Conservation (phyloP, 2,113 vertebrate genomes). For the Triplophysa rosa region DNA sequence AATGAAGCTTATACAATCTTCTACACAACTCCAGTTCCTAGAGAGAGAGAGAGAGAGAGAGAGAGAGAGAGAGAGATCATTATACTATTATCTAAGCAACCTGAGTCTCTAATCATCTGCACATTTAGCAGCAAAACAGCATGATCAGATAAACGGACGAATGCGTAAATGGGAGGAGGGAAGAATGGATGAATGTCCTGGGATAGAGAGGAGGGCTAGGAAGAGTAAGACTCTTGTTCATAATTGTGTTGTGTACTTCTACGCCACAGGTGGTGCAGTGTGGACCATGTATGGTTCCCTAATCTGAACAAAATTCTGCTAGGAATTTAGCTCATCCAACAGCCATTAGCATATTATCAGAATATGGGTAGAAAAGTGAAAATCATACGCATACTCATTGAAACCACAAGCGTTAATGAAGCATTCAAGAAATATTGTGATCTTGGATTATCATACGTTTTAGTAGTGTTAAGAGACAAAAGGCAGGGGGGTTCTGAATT, state of each 20-base stretch:
- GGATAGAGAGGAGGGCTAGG: conserved; percentile 55
- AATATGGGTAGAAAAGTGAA: conserved; percentile 1
- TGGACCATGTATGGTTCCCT: conserved; percentile 15
- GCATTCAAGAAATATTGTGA: conserved; percentile 33
- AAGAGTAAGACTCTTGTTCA: conserved; percentile 56
- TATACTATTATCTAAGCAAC: background rate
- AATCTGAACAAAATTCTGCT: conserved; percentile 15
- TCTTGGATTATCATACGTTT: background rate
- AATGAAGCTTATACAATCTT: conserved; percentile 95
- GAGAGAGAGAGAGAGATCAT: conserved; percentile 16
- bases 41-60: conserved; percentile 53
- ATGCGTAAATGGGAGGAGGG: conserved; percentile 21
- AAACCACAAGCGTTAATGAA: conserved; percentile 37
- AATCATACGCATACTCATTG: background rate
- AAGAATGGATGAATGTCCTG: conserved; percentile 52
- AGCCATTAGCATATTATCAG: conserved; percentile 26
- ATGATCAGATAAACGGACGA: conserved; percentile 52
- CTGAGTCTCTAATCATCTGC: background rate
- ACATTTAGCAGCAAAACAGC: conserved; percentile 32
- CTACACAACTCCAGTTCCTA: conserved; percentile 97
- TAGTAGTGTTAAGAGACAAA: conserved; percentile 51
- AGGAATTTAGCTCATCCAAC: background rate
- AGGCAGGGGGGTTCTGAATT: conserved; percentile 19
- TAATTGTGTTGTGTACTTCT: background rate
- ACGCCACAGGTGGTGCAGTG: background rate